Conservation (phyloP, 1,140 invertebrate species). For the Pseudachorutes palmiensis region DNA sequence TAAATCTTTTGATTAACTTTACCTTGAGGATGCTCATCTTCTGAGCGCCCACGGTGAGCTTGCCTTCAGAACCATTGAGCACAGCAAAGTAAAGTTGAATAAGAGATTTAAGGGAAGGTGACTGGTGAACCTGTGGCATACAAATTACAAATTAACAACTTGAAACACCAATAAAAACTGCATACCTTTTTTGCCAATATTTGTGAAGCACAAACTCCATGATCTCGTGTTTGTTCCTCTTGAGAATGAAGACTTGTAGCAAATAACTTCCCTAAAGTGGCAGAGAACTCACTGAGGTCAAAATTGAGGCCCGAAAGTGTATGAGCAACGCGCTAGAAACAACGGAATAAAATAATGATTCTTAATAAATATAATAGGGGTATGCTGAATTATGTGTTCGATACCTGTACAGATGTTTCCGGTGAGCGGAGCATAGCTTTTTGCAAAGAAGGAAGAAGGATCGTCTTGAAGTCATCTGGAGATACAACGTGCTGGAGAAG, state of each 20-base stretch:
- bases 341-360: constrained; percentile 39
- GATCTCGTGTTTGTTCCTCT: constrained; percentile 62
- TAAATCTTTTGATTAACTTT: constrained; percentile 35
- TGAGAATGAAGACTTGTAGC: constrained; percentile 72
- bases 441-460: too few species aligned
- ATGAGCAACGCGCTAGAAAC: constrained; percentile 67
- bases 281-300: constrained; percentile 68
- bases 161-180: background rate
- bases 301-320: constrained; percentile 62
- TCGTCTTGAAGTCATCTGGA: too few species aligned
- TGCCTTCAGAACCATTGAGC: constrained; percentile 83
- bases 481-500: too few species aligned
- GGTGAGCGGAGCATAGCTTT: constrained; percentile 89
- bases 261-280: constrained; percentile 72
- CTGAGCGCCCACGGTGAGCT: constrained; percentile 77
- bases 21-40: constrained; percentile 80
- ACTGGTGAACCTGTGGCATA: background rate
- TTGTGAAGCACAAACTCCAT: constrained; percentile 60
- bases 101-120: constrained; percentile 43
- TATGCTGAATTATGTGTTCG: constrained; percentile 10
- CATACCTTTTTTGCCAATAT: constrained; percentile 48
- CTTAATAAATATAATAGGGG: background rate
- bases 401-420: constrained; percentile 56
- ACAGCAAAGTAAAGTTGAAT: constrained; percentile 68
- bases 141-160: background rate